Conservation (phyloP, 2,113 vertebrate species). For the Oryzias celebensis region DNA sequence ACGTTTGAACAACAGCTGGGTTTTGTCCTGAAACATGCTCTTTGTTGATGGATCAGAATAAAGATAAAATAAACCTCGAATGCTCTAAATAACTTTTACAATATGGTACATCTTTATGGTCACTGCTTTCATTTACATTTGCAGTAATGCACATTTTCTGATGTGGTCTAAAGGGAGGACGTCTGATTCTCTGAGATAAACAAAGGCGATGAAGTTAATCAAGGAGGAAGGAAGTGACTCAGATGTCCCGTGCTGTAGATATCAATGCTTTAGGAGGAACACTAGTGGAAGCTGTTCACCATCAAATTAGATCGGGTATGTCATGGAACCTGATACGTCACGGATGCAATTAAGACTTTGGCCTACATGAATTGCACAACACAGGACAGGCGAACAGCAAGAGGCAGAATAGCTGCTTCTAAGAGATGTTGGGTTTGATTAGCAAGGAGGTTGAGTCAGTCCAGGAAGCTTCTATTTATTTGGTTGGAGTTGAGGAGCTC, state of each 20-base stretch:
- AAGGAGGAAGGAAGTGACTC: slow-evolving; percentile 29
- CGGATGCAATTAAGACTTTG: slow-evolving; percentile 36
- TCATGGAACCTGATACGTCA: slow-evolving; percentile 58
- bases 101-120: too few relatives aligned
- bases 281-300: slow-evolving; percentile 10
- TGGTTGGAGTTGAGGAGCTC: slow-evolving; percentile 3
- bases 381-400: neutral
- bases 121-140: too few relatives aligned
- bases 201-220: slow-evolving; percentile 14
- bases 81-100: too few relatives aligned
- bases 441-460: slow-evolving; percentile 21
- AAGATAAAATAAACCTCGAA: too few relatives aligned
- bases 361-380: slow-evolving; percentile 40
- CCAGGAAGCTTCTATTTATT: slow-evolving; percentile 12
- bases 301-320: slow-evolving; percentile 54
- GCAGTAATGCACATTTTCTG: too few relatives aligned
- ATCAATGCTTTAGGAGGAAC: slow-evolving; percentile 22
- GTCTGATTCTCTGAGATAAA: slow-evolving; percentile 6
- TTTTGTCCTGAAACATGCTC: too few relatives aligned
- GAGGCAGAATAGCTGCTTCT: slow-evolving; percentile 2
- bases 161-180: neutral
- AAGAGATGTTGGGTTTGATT: slow-evolving; percentile 24
- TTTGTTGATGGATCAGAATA: too few relatives aligned
- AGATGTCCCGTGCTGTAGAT: slow-evolving; percentile 23
- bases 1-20: too few relatives aligned